These are phyloP conservation scores for Micromys minutus DNA, from an alignment of 2,113 vertebrate species.

Conservation along the genomic window DNA sequence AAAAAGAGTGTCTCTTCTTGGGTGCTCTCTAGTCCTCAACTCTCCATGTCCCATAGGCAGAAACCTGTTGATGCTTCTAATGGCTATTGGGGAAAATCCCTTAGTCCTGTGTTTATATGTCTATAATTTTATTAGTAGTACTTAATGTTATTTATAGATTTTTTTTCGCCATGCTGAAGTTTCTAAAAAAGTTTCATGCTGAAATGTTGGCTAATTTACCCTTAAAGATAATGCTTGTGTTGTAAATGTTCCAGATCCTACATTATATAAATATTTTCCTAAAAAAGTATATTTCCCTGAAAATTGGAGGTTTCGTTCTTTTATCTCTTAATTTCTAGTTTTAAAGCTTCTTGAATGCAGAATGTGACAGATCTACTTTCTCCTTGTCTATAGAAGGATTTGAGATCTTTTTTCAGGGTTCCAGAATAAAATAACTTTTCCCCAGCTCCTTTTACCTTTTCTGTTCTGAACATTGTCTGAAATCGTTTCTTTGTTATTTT, in stretches of 20 bases:
- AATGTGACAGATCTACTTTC: not conserved
- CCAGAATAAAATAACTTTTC: not conserved
- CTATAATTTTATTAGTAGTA: not conserved
- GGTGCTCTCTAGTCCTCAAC: not conserved
- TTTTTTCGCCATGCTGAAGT: not conserved
- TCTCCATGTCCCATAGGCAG: not conserved
- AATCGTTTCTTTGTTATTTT: not conserved
- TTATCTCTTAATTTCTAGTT: not conserved
- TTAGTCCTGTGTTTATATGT: not conserved
- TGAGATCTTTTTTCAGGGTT: not conserved
- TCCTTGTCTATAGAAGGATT: not conserved
- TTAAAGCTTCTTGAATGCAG: not conserved
- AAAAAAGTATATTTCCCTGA: not conserved
- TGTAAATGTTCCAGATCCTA: conserved; percentile 2
- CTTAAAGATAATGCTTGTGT: not conserved
- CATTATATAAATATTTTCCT: not conserved
- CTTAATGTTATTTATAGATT: not conserved
- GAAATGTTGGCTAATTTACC: not conserved
- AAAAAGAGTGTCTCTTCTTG: not conserved
- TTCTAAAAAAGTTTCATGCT: not conserved
- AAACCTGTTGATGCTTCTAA: not conserved
- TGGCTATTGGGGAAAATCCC: not conserved
- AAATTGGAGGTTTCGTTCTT: not conserved
- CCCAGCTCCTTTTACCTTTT: not conserved
- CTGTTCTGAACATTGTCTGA: not conserved